Evolutionary conservation across 2,113 vertebrate species (phyloP).

Genomic region (Sapajus apella): DNA sequence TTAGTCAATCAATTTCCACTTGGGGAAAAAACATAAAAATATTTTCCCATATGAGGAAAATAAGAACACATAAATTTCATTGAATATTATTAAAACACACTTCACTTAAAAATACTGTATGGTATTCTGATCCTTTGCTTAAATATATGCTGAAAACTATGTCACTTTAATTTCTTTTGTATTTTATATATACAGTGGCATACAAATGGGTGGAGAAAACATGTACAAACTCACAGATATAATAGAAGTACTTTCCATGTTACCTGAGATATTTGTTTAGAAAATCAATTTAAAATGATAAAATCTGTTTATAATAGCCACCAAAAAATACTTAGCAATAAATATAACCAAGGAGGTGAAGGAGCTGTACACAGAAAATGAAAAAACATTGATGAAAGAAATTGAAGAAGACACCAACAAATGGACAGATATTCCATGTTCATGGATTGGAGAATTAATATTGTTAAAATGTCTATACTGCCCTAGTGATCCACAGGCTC

Average conservation of each 20-base stretch:
- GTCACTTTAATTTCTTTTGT: not conserved
- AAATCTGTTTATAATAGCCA: not conserved
- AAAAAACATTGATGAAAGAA: not conserved
- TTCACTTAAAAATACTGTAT: not conserved
- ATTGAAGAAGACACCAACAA: not conserved
- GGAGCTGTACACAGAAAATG: not conserved
- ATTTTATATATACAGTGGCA: not conserved
- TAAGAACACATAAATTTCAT: not conserved
- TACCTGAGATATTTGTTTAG: not conserved
- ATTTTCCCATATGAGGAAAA: not conserved
- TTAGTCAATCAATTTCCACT: not conserved
- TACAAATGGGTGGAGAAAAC: not conserved
- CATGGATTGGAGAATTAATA: not conserved
- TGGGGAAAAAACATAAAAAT: not conserved
- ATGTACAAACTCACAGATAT: not conserved
- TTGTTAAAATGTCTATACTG: not conserved
- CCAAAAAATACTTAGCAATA: not conserved
- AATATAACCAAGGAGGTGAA: not conserved
- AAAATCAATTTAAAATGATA: slow-evolving; percentile 17
- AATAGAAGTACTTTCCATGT: not conserved
- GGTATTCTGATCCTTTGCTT: not conserved
- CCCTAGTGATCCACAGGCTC: not conserved
- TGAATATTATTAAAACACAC: not conserved
- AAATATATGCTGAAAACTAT: slow-evolving; percentile 38
- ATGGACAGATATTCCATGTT: not conserved